Conservation (phyloP, 2,113 vertebrate species). For the Gallinago paraguaiae region DNA sequence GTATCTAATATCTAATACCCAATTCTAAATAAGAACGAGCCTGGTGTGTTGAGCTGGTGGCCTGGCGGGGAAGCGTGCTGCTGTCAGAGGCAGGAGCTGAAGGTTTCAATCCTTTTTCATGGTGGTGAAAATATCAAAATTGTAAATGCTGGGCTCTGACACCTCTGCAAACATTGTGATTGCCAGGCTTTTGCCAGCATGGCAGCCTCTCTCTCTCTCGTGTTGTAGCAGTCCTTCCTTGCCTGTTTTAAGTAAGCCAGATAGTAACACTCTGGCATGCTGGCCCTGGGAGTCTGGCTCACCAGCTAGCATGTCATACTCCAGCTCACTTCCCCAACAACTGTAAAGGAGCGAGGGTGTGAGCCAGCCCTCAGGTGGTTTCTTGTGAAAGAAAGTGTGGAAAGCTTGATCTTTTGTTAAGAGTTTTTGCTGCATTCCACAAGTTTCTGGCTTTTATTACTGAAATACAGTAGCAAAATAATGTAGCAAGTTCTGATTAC, state of each 20-base stretch:
- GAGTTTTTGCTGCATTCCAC: background rate
- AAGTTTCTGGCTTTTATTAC: background rate
- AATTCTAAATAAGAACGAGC: background rate
- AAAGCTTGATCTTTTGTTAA: background rate
- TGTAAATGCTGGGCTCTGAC: background rate
- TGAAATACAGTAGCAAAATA: background rate
- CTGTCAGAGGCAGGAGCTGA: background rate
- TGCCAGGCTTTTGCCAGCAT: background rate
- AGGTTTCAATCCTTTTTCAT: background rate
- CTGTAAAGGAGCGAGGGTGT: background rate
- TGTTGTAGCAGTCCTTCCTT: background rate
- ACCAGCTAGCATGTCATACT: background rate
- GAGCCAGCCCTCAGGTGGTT: background rate
- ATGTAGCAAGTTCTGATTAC: accelerated
- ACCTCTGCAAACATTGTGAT: background rate
- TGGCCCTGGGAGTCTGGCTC: background rate
- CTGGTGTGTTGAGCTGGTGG: background rate
- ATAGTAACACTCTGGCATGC: background rate
- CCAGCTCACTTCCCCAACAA: background rate
- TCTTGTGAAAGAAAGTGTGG: background rate
- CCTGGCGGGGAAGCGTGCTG: background rate
- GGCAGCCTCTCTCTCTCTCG: background rate
- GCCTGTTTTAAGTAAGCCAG: background rate
- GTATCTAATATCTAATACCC: too few relatives aligned
- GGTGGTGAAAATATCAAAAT: background rate